Conservation (phyloP, 2,888 invertebrate genomes). For the Pristionchus exspectatus region DNA sequence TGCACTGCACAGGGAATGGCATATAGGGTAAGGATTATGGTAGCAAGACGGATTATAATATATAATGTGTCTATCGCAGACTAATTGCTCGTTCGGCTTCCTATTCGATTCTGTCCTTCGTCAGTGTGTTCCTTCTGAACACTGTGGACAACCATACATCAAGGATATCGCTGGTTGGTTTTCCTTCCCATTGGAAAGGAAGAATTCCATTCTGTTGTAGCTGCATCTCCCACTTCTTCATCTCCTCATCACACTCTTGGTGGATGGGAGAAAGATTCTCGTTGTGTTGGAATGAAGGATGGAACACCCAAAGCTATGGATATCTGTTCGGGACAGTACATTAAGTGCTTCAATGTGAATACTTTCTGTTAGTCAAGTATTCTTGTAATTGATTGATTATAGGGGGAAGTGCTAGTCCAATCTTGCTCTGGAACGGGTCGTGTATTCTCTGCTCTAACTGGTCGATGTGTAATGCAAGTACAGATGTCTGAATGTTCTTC, state of each 20-base stretch:
- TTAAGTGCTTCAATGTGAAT: slow-evolving; percentile 5
- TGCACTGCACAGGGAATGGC: slow-evolving; percentile 31
- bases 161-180: slow-evolving; percentile 37
- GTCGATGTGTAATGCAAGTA: neutral
- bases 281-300: slow-evolving; percentile 32
- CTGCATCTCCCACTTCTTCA: neutral
- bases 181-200: neutral
- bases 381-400: neutral
- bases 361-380: neutral
- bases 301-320: neutral
- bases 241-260: neutral
- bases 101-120: slow-evolving; percentile 43
- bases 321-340: slow-evolving; percentile 12
- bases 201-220: neutral
- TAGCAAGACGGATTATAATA: neutral
- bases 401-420: neutral
- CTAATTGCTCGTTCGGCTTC: slow-evolving; percentile 40
- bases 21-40: neutral
- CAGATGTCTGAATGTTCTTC: slow-evolving; percentile 33
- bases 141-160: slow-evolving; percentile 42
- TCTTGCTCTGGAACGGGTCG: neutral
- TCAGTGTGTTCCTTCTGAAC: slow-evolving; percentile 32
- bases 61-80: neutral
- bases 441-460: slow-evolving; percentile 31
- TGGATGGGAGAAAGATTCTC: neutral